Percentiles rank a stretch among this genome's conserved stretches.
Evolutionary conservation across 2,888 invertebrate genomes (phyloP).

Genomic region (Halictus quadricinctus): DNA sequence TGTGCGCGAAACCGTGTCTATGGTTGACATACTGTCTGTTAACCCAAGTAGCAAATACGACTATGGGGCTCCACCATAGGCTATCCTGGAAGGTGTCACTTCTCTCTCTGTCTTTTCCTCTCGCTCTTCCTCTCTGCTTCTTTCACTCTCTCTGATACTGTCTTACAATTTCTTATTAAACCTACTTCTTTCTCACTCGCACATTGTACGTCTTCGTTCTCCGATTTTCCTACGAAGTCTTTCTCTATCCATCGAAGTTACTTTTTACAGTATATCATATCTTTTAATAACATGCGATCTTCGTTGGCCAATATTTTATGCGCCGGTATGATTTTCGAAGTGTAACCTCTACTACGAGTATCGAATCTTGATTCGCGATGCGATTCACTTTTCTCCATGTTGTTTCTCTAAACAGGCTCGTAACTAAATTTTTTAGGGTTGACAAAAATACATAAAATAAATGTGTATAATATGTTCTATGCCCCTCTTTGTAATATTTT

Average conservation of each 20-base stretch:
- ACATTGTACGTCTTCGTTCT: slow-evolving; percentile 60
- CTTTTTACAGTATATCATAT: slow-evolving; percentile 51
- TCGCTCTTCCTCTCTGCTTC: slow-evolving; percentile 50
- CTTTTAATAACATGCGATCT: slow-evolving; percentile 60
- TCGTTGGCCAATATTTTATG: slow-evolving; percentile 47
- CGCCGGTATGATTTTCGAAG: slow-evolving; percentile 60
- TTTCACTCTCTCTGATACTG: slow-evolving; percentile 57
- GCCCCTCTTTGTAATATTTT: neutral
- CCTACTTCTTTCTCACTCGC: slow-evolving; percentile 54
- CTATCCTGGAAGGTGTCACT: slow-evolving; percentile 77
- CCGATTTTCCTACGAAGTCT: slow-evolving; percentile 60
- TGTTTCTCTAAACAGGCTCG: slow-evolving; percentile 32
- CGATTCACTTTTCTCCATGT: slow-evolving; percentile 51
- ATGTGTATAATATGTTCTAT: neutral
- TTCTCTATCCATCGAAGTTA: slow-evolving; percentile 59
- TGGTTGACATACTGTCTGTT: slow-evolving; percentile 75
- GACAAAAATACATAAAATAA: slow-evolving; percentile 10
- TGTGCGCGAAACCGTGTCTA: slow-evolving; percentile 67
- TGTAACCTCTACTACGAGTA: slow-evolving; percentile 63
- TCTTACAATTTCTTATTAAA: slow-evolving; percentile 47
- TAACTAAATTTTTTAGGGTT: slow-evolving; percentile 26
- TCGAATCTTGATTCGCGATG: slow-evolving; percentile 43
- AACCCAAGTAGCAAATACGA: slow-evolving; percentile 73
- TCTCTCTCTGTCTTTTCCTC: slow-evolving; percentile 61
- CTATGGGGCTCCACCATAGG: slow-evolving; percentile 78